Percentiles rank a stretch among this genome's conserved stretches.
Conservation (phyloP, 2,797 vertebrate species). For the Siniperca undulata region DNA sequence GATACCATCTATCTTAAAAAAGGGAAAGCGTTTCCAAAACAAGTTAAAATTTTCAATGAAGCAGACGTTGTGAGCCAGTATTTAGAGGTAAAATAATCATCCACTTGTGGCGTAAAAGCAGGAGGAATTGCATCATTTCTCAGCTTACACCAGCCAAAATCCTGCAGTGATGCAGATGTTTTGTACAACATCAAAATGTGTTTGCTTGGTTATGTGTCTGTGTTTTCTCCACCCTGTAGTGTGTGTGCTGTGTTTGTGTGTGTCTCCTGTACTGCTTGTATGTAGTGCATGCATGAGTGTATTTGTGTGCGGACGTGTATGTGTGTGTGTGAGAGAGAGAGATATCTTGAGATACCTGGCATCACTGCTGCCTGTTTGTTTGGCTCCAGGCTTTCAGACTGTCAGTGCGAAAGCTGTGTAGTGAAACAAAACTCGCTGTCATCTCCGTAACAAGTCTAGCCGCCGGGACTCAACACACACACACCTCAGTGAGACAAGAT, state of each 20-base stretch:
- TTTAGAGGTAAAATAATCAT: constrained; percentile 12
- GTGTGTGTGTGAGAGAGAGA: constrained; percentile 31
- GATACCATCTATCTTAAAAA: too few species aligned
- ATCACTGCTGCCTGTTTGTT: constrained; percentile 82
- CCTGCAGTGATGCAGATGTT: constrained; percentile 72
- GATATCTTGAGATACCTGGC: constrained; percentile 79
- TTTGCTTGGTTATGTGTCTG: constrained; percentile 35
- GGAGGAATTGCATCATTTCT: constrained; percentile 41
- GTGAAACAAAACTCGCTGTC: constrained; percentile 85
- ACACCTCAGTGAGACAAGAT: constrained; percentile 75
- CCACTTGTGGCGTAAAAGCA: constrained; percentile 18
- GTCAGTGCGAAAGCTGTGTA: constrained; percentile 79
- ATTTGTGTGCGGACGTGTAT: constrained; percentile 11
- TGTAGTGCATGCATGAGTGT: constrained; percentile 27
- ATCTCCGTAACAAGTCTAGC: constrained; percentile 84
- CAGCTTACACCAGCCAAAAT: constrained; percentile 43
- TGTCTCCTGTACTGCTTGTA: constrained; percentile 36
- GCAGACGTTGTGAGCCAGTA: too few species aligned
- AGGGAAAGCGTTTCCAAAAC: too few species aligned
- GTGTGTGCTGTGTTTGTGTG: constrained; percentile 11
- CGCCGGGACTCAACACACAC: constrained; percentile 73
- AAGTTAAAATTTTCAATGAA: too few species aligned
- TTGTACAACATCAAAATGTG: constrained; percentile 51
- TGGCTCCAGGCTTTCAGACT: constrained; percentile 82
- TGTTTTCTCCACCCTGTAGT: constrained; percentile 36